Percentiles rank a stretch among this genome's conserved stretches.
Evolutionary conservation across 1,140 invertebrate genomes (phyloP).

Genomic region (Pseudomyrmex cubaensis): DNA sequence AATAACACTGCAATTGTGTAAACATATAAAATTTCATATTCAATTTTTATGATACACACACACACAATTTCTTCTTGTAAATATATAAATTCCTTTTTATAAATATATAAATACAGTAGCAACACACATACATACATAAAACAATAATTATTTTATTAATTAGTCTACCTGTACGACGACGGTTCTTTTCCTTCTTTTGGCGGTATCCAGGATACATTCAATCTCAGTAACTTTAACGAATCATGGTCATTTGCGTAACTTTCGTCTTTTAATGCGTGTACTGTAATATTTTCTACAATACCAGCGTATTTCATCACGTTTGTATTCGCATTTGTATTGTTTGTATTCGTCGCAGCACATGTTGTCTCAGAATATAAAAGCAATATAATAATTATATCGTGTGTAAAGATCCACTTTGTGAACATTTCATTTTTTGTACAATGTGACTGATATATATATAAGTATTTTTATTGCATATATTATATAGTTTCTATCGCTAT

Average conservation of each 20-base stretch:
- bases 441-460: not conserved
- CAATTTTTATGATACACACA: not conserved
- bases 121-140: no score
- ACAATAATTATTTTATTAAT: not conserved
- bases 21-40: conserved; percentile 15
- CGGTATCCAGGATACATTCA: conserved; percentile 75
- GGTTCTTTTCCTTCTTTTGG: conserved; percentile 52
- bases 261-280: conserved; percentile 34
- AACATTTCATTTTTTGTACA: conserved; percentile 62
- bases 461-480: not conserved
- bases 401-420: conserved; percentile 8
- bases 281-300: conserved; percentile 58
- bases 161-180: conserved; percentile 72
- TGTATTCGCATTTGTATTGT: not conserved
- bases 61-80: no score
- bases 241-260: not conserved
- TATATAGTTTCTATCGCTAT: conserved; percentile 1
- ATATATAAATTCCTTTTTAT: no score
- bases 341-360: not conserved
- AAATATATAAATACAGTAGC: no score
- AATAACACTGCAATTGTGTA: conserved; percentile 58
- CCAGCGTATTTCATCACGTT: conserved; percentile 20
- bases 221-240: conserved; percentile 56
- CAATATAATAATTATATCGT: not conserved
- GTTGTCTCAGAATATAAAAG: not conserved